These are phyloP conservation scores for Clusia tigrina DNA, from an alignment of 2,888 invertebrate genomes.

Conservation along the genomic window DNA sequence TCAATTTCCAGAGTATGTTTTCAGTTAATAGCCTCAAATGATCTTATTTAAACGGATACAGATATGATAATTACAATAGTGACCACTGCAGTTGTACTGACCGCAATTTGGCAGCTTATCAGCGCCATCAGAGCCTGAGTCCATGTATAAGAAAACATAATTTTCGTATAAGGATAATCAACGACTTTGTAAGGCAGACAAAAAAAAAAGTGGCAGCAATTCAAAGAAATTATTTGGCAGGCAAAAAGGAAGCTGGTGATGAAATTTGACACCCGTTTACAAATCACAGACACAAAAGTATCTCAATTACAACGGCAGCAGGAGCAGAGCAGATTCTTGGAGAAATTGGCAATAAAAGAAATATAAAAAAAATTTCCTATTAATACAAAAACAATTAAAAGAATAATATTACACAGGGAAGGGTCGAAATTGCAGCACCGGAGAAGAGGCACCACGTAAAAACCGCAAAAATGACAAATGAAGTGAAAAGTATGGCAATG, in stretches of 20 bases:
- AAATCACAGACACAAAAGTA: slow-evolving; percentile 2
- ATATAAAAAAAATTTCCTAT: slow-evolving; percentile 21
- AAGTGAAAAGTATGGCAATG: too few species aligned
- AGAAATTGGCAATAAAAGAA: slow-evolving; percentile 20
- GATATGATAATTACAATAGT: too few species aligned
- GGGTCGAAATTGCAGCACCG: too few species aligned
- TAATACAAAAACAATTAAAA: too few species aligned
- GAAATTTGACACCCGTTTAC: slow-evolving; percentile 14
- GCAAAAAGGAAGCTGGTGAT: slow-evolving; percentile 6
- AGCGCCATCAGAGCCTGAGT: slow-evolving; percentile 6
- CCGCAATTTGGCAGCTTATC: slow-evolving; percentile 10
- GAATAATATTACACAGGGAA: too few species aligned
- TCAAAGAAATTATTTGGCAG: slow-evolving; percentile 8
- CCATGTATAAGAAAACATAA: too few species aligned
- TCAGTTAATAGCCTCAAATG: too few species aligned
- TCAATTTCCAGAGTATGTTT: too few species aligned
- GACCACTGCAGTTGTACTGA: too few species aligned
- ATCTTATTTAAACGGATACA: too few species aligned
- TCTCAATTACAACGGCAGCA: slow-evolving; percentile 9
- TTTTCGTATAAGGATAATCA: background rate
- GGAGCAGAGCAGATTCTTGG: slow-evolving; percentile 10
- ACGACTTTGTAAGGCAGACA: background rate
- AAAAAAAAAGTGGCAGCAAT: too few species aligned
- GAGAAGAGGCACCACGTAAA: background rate
- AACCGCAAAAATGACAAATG: slow-evolving; percentile 25